phyloP scores from a whole-genome alignment of 2,888 invertebrate genomes.

The Tyria jacobaeae region DNA sequence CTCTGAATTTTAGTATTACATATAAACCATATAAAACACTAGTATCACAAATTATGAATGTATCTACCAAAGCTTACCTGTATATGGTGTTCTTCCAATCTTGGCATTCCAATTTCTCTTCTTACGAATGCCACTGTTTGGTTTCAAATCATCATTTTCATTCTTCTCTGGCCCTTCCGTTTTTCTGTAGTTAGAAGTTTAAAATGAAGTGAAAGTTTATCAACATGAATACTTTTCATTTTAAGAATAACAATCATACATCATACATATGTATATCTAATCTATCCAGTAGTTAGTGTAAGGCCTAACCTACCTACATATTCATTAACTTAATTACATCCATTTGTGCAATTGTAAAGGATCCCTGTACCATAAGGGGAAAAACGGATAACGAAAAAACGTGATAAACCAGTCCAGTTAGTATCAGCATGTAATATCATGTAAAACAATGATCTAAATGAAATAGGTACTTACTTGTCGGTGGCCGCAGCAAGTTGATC shows the following conservation, averaged over 20 bases:
- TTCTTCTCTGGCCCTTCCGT: slow-evolving; percentile 62
- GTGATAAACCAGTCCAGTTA: too few species aligned
- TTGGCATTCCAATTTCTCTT: slow-evolving; percentile 66
- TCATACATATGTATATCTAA: too few species aligned
- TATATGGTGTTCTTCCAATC: slow-evolving; percentile 60
- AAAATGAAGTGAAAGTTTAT: background rate
- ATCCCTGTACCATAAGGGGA: too few species aligned
- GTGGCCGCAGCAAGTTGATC: slow-evolving; percentile 73
- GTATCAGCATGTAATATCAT: too few species aligned
- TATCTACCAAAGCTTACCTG: slow-evolving; percentile 61
- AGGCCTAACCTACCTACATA: too few species aligned
- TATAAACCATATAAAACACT: background rate
- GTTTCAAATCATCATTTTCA: slow-evolving; percentile 62
- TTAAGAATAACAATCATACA: too few species aligned
- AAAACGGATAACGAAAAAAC: too few species aligned
- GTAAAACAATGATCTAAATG: background rate
- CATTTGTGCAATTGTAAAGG: background rate
- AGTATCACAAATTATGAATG: background rate
- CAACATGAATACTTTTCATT: too few species aligned
- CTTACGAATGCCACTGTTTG: slow-evolving; percentile 58
- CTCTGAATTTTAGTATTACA: too few species aligned
- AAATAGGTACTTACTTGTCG: slow-evolving; percentile 66
- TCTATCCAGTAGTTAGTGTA: too few species aligned
- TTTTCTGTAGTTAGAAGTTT: slow-evolving; percentile 39
- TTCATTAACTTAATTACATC: too few species aligned